A percentile compares a stretch with the other conserved stretches of the same genome.
Evolutionary conservation across 2,113 vertebrate species (phyloP).

Genomic region (Bubo blakistoni): DNA sequence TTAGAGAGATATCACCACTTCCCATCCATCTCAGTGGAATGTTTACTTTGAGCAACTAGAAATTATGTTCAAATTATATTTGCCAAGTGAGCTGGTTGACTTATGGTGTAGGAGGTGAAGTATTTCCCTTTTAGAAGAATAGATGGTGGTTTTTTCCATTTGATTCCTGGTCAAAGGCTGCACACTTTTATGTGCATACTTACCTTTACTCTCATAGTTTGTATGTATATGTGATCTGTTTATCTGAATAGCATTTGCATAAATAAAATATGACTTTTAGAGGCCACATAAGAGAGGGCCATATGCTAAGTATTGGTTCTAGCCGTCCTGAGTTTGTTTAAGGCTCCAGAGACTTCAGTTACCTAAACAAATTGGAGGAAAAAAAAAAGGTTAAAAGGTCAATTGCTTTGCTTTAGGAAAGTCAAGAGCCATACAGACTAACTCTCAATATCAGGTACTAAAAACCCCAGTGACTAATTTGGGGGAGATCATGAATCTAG

Average conservation of each 20-base stretch:
- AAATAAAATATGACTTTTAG: neutral
- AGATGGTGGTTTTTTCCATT: neutral
- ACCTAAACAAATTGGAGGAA: neutral
- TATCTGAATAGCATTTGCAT: neutral
- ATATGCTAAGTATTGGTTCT: neutral
- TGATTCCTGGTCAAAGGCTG: neutral
- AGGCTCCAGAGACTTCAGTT: neutral
- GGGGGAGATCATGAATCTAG: neutral
- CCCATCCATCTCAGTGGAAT: neutral
- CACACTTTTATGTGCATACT: neutral
- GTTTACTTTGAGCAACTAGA: neutral
- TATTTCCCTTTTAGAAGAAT: neutral
- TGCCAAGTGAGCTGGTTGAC: neutral
- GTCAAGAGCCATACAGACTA: neutral
- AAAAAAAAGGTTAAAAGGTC: neutral
- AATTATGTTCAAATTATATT: neutral
- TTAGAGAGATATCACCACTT: neutral
- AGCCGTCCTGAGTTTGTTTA: neutral
- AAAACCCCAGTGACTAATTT: neutral
- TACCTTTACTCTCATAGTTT: neutral
- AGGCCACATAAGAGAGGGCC: neutral
- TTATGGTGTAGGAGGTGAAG: neutral
- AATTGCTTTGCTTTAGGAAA: neutral
- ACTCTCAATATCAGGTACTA: neutral
- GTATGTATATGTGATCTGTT: neutral